phyloP scores from a whole-genome alignment of 2,113 vertebrate genomes.

The Melanostigma gelatinosum region DNA sequence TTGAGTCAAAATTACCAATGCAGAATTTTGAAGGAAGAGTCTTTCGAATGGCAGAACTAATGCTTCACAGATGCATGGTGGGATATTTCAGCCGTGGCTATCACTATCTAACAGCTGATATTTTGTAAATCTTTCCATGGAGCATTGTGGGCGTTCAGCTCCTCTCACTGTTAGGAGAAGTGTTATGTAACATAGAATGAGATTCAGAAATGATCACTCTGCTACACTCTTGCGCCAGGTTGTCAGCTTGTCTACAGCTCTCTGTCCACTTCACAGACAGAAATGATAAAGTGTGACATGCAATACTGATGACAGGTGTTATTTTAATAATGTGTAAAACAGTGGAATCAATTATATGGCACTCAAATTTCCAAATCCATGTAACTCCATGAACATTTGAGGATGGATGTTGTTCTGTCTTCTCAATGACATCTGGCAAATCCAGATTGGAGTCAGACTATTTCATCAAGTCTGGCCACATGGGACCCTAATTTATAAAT shows the following conservation, averaged over 20 bases:
- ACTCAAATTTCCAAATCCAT: background rate
- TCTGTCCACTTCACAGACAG: constrained; percentile 26
- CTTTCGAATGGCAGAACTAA: constrained; percentile 5
- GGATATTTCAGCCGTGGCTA: background rate
- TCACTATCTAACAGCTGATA: background rate
- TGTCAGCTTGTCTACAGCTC: constrained; percentile 38
- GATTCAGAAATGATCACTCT: constrained; percentile 63
- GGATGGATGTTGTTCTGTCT: background rate
- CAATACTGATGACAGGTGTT: constrained; percentile 6
- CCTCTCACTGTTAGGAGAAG: constrained; percentile 28
- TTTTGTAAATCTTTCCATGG: constrained; percentile 24
- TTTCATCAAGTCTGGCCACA: constrained; percentile 27
- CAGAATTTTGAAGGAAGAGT: background rate
- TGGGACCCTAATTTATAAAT: constrained; percentile 45
- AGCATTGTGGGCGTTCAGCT: constrained; percentile 26
- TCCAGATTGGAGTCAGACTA: constrained; percentile 18
- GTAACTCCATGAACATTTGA: background rate
- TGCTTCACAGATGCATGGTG: constrained; percentile 34
- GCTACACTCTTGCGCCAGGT: constrained; percentile 38
- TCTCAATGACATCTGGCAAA: constrained; percentile 11
- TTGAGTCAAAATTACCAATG: background rate
- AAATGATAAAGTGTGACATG: constrained; percentile 6
- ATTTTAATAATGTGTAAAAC: background rate
- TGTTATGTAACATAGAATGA: constrained; percentile 46
- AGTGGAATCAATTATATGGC: background rate